Base-by-base conservation (phyloP, 2,797 vertebrate genomes). In the Platyrinchus mystaceus region DNA sequence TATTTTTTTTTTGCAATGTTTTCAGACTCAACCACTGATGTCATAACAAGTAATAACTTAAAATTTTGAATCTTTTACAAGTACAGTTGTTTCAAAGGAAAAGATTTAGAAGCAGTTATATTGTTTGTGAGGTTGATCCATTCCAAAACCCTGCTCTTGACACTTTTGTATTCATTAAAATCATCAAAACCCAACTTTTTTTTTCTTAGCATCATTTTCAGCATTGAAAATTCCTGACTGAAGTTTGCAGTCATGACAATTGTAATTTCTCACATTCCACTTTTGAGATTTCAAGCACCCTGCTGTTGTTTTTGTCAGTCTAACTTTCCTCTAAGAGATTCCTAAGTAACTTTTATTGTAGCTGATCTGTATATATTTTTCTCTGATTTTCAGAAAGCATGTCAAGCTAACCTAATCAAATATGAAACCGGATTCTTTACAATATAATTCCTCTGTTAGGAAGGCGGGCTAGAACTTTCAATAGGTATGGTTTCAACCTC, bases 351-450 rank as follows among this genome's bases (percentile, higher is more conserved):
- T 75, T 89, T 55, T 19, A 41, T 56, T 77, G 55, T 36, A 77
- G 43, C 22, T 85, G 44, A 82, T 89, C 34, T 58, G 32, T 83
- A 46, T 52, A 32, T 63, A 36, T 75, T 85, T 82, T 87, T 60
- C 75, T 68, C 34, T 44, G 58, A 9, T 84, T 89, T 89, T 49
- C 46, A 87, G 90, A 94, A 93, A 44, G 8, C 59, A 69, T 91
- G 93, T 93, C 94, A 94, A 64, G 64, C 32, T 93, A 89, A 96
- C 81, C 84, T 89, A 64, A 93, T 62, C 46, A 85, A 62, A 55
- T 41, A 64, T 11, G 49, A 77, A 87, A 67, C 47, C 55, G 73
- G 15, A 49, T 69, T 49, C 17, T 82, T 70, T 27, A 39, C 32
- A 85, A 56, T 46, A 60, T 47, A 47, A 47, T 47, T 47, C 23